phyloP scores from a whole-genome alignment of 2,888 invertebrate species.

The Drosophila pseudotakahashii region DNA sequence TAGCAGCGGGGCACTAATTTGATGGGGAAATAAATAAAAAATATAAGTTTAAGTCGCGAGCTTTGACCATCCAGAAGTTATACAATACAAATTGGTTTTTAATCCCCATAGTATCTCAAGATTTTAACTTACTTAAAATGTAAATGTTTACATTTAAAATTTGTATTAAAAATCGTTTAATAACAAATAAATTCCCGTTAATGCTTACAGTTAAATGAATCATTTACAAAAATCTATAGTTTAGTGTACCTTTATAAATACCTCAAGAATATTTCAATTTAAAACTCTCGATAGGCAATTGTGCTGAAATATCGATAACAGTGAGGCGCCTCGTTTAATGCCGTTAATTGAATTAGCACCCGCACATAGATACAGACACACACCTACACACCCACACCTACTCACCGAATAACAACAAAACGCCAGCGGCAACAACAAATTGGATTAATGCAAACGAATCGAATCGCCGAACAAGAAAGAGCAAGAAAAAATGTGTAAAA shows the following conservation, averaged over 20 bases:
- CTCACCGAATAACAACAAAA: constrained; percentile 7
- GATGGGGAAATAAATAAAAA: constrained; percentile 4
- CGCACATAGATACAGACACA: constrained; percentile 1
- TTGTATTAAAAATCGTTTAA: too few species aligned
- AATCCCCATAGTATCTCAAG: background rate
- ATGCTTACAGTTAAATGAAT: too few species aligned
- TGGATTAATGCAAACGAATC: constrained; percentile 64
- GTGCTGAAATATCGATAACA: constrained; percentile 16
- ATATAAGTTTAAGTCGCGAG: background rate
- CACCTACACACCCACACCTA: background rate
- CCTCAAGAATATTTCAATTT: too few species aligned
- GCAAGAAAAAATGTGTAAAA: constrained; percentile 16
- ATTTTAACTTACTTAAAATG: too few species aligned
- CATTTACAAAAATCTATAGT: too few species aligned
- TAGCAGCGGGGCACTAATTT: constrained; percentile 18
- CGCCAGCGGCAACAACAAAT: constrained; percentile 47
- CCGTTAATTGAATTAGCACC: constrained; percentile 69
- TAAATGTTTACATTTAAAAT: too few species aligned
- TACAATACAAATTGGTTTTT: background rate
- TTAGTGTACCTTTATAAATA: too few species aligned
- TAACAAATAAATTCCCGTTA: too few species aligned
- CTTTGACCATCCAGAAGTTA: background rate
- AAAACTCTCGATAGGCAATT: constrained; percentile 15
- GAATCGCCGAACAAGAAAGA: constrained; percentile 12
- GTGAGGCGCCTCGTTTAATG: constrained; percentile 24